Evolutionary conservation across 2,113 vertebrate species (phyloP), one percentile per base, ranked within the genome.

Genomic region (Thalassarche chlororhynchos): DNA sequence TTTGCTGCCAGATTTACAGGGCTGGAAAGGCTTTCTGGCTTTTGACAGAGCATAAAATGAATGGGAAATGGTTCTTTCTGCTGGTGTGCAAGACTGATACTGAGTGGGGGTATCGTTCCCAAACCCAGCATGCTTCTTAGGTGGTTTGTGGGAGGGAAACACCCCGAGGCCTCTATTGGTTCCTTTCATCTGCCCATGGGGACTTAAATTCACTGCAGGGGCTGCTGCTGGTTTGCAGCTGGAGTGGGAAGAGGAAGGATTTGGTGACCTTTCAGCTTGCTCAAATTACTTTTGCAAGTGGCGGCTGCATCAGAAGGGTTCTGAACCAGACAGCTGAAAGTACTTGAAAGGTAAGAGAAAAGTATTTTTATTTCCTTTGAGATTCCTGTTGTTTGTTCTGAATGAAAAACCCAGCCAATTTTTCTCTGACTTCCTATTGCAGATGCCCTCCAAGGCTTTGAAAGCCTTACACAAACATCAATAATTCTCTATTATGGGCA

Each of bases 151-250:
- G 88, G 79, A 95, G 96, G 90, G 94, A 85, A 89, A 98, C 96
- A 97, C 98, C 98, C 98, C 75, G 6, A 90, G 64, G 92, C 96
- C 87, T 98, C 95, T 96, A 98, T 98, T 99, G 98, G 98, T 64
- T 95, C 44, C 96, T 98, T 91, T 72, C 84, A 60, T 96, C 94
- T 93, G 93, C 96, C 76, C 65, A 2, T 49, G 61, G 84, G 87
- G 87, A 97, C 98, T 98, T 98, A 98, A 97, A 97, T 91, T 97
- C 92, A 78, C 87, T 10, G 11, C 47, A 64, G 74, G 74, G 68
- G 65, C n/a, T 55, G 52, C 71, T 94, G 51, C n/a, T 81, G 77
- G 23, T 52, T 70, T 70, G 46, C 8, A 69, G 77, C 44, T 66
- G 89, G 49, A 62, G 5, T n/a, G 36, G 76, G 52, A 71, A 81